Conservation (phyloP, 2,888 invertebrate species). For the Eristalinus sepulchralis region DNA sequence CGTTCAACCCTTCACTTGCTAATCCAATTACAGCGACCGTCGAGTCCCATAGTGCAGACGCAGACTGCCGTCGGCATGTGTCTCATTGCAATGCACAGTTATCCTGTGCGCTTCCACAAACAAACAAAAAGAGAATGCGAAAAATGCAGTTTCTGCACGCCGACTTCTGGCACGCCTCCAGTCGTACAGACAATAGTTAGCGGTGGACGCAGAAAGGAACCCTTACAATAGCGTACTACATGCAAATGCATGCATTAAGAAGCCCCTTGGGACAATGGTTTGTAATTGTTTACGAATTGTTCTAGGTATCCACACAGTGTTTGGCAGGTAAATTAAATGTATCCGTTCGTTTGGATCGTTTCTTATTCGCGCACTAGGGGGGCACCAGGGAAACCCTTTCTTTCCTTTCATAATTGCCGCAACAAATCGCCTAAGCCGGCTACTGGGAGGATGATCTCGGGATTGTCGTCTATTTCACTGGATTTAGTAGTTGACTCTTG, state of each 20-base stretch:
- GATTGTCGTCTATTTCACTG: constrained; percentile 52
- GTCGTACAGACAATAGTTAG: constrained; percentile 27
- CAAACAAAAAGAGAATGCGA: constrained; percentile 25
- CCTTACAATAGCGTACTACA: constrained; percentile 18
- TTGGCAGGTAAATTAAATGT: constrained; percentile 51
- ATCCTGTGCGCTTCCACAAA: constrained; percentile 32
- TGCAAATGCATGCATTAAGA: constrained; percentile 57
- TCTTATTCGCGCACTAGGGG: background rate
- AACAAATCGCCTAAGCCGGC: constrained; percentile 61
- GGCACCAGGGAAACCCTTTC: constrained; percentile 25
- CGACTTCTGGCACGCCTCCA: constrained; percentile 57
- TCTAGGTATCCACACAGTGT: constrained; percentile 31
- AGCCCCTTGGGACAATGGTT: constrained; percentile 54
- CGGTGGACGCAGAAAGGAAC: constrained; percentile 36
- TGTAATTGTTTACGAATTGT: constrained; percentile 66
- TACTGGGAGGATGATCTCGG: constrained; percentile 53
- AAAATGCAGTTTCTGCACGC: constrained; percentile 32
- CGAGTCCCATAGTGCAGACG: constrained; percentile 25
- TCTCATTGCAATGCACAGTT: constrained; percentile 38
- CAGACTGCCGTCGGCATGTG: constrained; percentile 26
- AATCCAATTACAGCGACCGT: constrained; percentile 56
- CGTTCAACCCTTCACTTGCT: constrained; percentile 67
- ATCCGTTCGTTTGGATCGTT: constrained; percentile 4
- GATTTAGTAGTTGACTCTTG: constrained; percentile 40
- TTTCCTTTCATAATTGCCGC: constrained; percentile 66